These are phyloP conservation scores for Liodrosophila aerea DNA, from an alignment of 2,888 invertebrate species.

Conservation along the genomic window DNA sequence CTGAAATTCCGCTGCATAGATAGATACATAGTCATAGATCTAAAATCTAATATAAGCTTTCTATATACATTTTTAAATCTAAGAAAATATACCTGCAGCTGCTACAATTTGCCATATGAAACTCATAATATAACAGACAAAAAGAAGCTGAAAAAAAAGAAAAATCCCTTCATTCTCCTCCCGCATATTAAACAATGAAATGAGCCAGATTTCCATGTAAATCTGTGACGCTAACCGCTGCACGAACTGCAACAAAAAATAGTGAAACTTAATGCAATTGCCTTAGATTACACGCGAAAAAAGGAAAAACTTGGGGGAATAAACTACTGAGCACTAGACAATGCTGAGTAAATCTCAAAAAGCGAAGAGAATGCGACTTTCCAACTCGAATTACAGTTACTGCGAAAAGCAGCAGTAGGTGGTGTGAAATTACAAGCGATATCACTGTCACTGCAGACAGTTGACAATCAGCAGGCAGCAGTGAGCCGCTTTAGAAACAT, in stretches of 20 bases:
- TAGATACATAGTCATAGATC: too few relatives aligned
- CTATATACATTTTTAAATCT: too few relatives aligned
- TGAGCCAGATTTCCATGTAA: constrained; percentile 41
- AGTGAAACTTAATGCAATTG: constrained; percentile 66
- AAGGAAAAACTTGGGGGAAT: neutral
- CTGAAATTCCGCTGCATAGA: too few relatives aligned
- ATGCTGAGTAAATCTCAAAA: constrained; percentile 10
- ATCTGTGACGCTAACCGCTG: constrained; percentile 24
- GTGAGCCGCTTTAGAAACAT: constrained; percentile 34
- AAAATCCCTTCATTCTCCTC: neutral
- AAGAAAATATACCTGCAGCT: too few relatives aligned
- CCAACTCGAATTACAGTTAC: constrained; percentile 45
- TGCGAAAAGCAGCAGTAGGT: constrained; percentile 4
- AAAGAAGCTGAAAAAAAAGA: constrained; percentile 8
- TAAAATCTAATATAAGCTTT: too few relatives aligned
- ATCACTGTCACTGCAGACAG: constrained; percentile 6
- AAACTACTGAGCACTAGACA: constrained; percentile 1
- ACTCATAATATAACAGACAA: constrained; percentile 1
- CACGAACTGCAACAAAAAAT: constrained; percentile 45
- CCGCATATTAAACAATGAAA: constrained; percentile 37
- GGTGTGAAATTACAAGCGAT: constrained; percentile 32
- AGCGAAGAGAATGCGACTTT: constrained; percentile 26
- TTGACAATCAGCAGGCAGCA: constrained; percentile 11
- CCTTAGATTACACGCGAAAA: constrained; percentile 56
- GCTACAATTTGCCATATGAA: too few relatives aligned